Base-by-base conservation (phyloP, 2,888 invertebrate genomes). In the Trisateles emortualis region DNA sequence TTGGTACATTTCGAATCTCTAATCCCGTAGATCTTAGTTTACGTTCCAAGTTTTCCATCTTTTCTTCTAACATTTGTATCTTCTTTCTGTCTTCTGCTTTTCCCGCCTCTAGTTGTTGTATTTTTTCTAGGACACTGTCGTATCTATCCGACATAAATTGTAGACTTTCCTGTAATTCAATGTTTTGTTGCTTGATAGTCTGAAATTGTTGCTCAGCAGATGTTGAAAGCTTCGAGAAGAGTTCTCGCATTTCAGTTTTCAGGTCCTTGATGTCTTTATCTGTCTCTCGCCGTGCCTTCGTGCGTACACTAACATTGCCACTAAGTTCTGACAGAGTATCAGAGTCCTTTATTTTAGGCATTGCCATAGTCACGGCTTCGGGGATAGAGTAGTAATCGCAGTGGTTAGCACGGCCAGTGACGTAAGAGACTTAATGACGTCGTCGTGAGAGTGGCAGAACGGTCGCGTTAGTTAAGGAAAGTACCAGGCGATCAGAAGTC, bases 91-190 rank as follows among this genome's bases (percentile, higher is more conserved):
- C 40, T 14, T 40, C 14, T 8, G 3, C 13, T 9, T 8, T 24
- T 13, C 26, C 40, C 8, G 8, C 14, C 8, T 40, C 26, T 9
- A 40, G n/a, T 13, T 40, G 6, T 1, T 6, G 2, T 9, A 22
- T 19, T 13, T 5, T 8, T 10, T 13, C 6, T 3, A 26, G 40
- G 3, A 40, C 10, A 13, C 1, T 3, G n/a, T 40, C 40, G 24
- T 40, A 40, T 8, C 26, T 40, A 11, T 40, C 40, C 3, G 40
- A 40, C 13, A 40, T 26, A n/a, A 40, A 40, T 10, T 40, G 40
- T 6, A 40, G 26, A 14, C 40, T 24, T 14, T 40, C 40, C 8
- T 14, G 6, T 24, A 40, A 10, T n/a, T 40, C 40, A 2, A 14
- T 9, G 13, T 40, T 40, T 14, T 40, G 24, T 26, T 40, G 24